Evolutionary conservation across 2,888 invertebrate species (phyloP), one percentile per base, ranked within the genome.

Genomic region (Amphipoea lucens): DNA sequence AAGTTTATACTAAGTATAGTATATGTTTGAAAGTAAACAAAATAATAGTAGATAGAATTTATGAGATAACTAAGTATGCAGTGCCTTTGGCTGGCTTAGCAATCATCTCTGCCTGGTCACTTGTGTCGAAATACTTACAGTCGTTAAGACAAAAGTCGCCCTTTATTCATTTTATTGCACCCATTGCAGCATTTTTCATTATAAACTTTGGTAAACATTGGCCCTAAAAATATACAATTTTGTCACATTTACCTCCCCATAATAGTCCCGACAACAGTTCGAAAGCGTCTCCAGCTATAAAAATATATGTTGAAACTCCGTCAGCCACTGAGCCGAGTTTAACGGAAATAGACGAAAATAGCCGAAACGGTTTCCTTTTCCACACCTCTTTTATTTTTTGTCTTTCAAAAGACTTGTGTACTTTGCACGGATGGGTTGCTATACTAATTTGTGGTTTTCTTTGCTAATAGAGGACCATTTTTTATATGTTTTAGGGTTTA

Each of bases 281-380:
- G 66, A 71, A 85, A 85, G 54, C 82, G 42, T 79, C 76, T 76
- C 74, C 36, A 54, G 42, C 76, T 82, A 75, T 85, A 80, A 83
- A 88, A 88, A 89, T 84, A 84, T 78, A 84, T 84, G 84, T 81
- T 76, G 68, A 78, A 75, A 83, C 79, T 81, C 78, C 79, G 83
- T 78, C 54, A 72, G 70, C 71, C 80, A 65, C 69, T 77, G 81
- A 86, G 87, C 90, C 86, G 83, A 88, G 78, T 74, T 84, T 90
- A 89, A 90, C 95, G 95, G 95, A 95, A 94, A 93, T 91, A 90
- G 84, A 91, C 93, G 88, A 89, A 94, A 95, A 95, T 95, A 95
- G 87, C 92, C 91, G 91, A 90, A 91, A 87, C 90, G 86, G 86
- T 87, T 91, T 90, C 91, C 91, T 90, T 90, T 90, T 87, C 87